Base-by-base conservation (phyloP, 2,797 vertebrate species). In the Pelodytes ibericus region DNA sequence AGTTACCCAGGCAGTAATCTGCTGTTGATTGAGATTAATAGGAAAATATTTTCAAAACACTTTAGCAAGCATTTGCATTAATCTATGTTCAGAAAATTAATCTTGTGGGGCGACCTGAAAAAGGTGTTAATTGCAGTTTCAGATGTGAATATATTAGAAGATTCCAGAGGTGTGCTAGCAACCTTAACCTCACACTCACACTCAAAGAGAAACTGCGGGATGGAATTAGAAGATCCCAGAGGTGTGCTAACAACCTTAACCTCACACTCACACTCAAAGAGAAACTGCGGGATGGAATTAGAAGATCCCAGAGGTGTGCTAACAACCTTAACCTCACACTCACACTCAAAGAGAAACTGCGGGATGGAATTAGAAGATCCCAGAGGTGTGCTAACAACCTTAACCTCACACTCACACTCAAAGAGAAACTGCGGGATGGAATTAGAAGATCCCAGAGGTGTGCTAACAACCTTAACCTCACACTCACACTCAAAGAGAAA, bases 41-140 rank as follows among this genome's bases (percentile, higher is more conserved):
- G 85, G 82, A 84, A 87, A 89, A 86, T 86, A 82, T 87, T 87
- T 88, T 85, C 81, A 80, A 82, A 87, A 83, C 82, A 75, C 79
- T 85, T 82, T 79, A 68, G 69, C 26, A 22, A 24, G 76, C 62
- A 0, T 83, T 83, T 87, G 81, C 87, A 85, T 87, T 86, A 83
- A 83, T 89, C 84, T 86, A 1, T 51, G 81, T 84, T 87, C 13
- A 1, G 81, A 79, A 86, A 85, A 82, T 77, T 86, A 86, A 87
- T 85, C 84, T 85, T 81, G 79, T 36, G 75, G 83, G 86, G 84
- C 2, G 77, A 84, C 84, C 84, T 83, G 77, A 27, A 62, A 51
- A 84, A 81, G 80, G 82, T 81, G 87, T 82, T 88, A 83, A 84
- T 79, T 84, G 84, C 77, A 7, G 16, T 80, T 83, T 78, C 51